Evolutionary conservation across 2,113 vertebrate genomes (phyloP), one percentile per base, ranked within the genome.

Genomic region (Zosterops borbonicus): DNA sequence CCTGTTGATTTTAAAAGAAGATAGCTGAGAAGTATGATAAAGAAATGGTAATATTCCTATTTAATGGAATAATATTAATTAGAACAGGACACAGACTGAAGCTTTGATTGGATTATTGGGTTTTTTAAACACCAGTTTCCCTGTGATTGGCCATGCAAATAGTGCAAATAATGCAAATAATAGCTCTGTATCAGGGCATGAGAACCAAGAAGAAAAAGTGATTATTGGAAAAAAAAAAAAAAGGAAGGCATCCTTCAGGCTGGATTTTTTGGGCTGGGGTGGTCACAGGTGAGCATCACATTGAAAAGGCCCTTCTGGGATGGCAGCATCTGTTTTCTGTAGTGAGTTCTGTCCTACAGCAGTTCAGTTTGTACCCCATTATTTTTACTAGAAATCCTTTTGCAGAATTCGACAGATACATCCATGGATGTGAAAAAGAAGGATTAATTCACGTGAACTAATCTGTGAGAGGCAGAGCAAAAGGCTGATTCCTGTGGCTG

Each of bases 1-100:
- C 75, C 37, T 89, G 52, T 93, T 83, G 80, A 49, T 94, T 88
- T 94, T 52, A 86, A 93, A 83, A 89, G 62, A 56, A 88, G 64
- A n/a, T 55, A 42, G 16, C 85, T 74, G 82, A 94, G 49, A 65
- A 47, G 8, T 33, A 9, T n/a, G 70, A 60, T 52, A 71, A 94
- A 33, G 49, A 74, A 88, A 80, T 44, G 14, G 21, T 49, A 58
- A 50, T 91, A 35, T 31, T 55, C 20, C 8, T 49, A 55, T 69
- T 81, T 77, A 86, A 88, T 74, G 39, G 27, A 74, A 14, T 33
- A 12, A 20, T 79, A 11, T 86, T 87, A 80, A 83, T 83, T 83
- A 93, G 46, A 23, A 44, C 41, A 91, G 73, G 44, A 68, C 52
- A 77, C 47, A 83, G 63, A 29, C 31, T 14, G 44, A 79, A 82